These are phyloP conservation scores for Elephas maximus DNA, from an alignment of 2,113 vertebrate genomes.

Conservation along the genomic window DNA sequence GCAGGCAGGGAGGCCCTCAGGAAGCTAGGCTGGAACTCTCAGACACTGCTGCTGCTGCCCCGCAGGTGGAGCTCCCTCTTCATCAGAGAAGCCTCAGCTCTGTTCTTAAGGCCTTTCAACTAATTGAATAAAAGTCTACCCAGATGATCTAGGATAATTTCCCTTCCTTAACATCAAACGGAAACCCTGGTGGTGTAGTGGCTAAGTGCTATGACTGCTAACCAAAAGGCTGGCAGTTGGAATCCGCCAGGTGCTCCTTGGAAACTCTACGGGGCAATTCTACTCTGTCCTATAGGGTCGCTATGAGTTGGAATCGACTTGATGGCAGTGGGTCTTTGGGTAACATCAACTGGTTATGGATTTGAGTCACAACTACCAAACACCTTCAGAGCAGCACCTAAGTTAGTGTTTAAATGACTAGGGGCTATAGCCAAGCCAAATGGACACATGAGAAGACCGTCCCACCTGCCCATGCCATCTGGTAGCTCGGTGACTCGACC, in stretches of 20 bases:
- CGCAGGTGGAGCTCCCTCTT: not conserved
- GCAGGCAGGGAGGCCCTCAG: not conserved
- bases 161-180: not conserved
- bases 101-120: not conserved
- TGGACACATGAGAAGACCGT: accelerated
- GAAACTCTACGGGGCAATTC: too few species aligned
- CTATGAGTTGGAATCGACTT: too few species aligned
- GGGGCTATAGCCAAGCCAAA: not conserved
- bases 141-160: not conserved
- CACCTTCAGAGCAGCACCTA: not conserved
- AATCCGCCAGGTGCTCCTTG: too few species aligned
- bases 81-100: not conserved
- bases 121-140: not conserved
- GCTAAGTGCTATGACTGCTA: too few species aligned
- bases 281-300: too few species aligned
- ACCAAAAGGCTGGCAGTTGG: too few species aligned
- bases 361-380: not conserved
- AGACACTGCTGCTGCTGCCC: too few species aligned
- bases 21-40: not conserved
- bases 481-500: accelerated
- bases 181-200: too few species aligned
- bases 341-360: not conserved
- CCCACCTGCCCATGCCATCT: not conserved
- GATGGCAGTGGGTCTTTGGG: too few species aligned
- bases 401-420: not conserved